A percentile compares a stretch with the other conserved stretches of the same genome.
Conservation (phyloP, 2,113 vertebrate genomes). For the Bubo bubo region DNA sequence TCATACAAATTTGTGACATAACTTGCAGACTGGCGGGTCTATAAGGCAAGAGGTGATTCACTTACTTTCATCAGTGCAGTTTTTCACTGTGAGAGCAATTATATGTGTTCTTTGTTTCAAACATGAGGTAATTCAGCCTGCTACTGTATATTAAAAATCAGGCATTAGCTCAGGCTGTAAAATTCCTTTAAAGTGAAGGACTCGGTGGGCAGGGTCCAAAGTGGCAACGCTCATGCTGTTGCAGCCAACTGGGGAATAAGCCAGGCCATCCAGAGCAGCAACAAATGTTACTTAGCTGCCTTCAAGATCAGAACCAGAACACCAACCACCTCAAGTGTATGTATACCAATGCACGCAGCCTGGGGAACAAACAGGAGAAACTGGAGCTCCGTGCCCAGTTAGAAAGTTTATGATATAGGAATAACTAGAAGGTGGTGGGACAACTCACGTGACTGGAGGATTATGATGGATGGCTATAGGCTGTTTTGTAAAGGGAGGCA, state of each 20-base stretch:
- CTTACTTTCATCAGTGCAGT: not conserved
- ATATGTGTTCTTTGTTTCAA: not conserved
- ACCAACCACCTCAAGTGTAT: not conserved
- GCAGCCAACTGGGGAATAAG: not conserved
- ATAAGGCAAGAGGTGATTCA: not conserved
- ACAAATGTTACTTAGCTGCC: not conserved
- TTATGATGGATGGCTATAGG: not conserved
- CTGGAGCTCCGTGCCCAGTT: not conserved
- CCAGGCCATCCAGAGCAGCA: not conserved
- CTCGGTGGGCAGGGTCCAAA: fast-evolving
- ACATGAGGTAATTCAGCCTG: not conserved
- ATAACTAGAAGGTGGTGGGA: not conserved
- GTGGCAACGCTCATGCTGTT: not conserved
- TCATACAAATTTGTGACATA: not conserved
- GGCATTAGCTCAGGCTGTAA: not conserved
- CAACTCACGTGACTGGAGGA: not conserved
- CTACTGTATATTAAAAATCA: not conserved
- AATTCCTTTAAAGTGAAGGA: not conserved
- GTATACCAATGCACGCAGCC: too few species aligned
- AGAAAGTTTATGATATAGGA: not conserved
- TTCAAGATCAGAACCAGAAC: not conserved
- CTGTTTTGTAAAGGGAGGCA: not conserved
- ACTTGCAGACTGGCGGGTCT: not conserved
- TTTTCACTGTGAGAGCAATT: not conserved
- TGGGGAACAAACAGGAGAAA: not conserved